These are phyloP conservation scores for Eulemur mongoz DNA, from an alignment of 2,797 vertebrate species.

Conservation along the genomic window DNA sequence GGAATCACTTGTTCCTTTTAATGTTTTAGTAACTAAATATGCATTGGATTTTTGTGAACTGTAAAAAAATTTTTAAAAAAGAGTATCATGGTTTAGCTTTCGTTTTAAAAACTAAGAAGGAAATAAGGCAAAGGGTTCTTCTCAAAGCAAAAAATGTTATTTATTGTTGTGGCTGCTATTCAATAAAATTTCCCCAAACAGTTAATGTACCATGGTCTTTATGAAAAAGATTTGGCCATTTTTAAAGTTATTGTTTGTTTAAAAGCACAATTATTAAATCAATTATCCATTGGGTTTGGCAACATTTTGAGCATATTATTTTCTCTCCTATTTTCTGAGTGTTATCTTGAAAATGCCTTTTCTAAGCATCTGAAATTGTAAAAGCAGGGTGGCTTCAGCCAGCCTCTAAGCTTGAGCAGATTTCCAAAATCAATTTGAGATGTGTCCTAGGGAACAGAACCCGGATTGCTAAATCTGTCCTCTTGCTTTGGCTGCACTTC, in stretches of 20 bases:
- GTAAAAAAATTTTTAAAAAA: not conserved
- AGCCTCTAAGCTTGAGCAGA: not conserved
- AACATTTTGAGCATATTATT: not conserved
- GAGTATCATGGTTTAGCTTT: not conserved
- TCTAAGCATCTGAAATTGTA: not conserved
- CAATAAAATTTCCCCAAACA: not conserved
- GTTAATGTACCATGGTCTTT: not conserved
- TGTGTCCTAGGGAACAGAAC: not conserved
- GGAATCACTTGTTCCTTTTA: not conserved
- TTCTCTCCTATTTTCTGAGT: not conserved
- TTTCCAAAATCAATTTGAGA: not conserved
- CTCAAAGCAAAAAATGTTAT: not conserved
- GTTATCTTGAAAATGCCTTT: conserved; percentile 34
- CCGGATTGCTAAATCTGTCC: not conserved
- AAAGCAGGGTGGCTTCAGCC: not conserved
- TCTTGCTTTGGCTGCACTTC: not conserved
- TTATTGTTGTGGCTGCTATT: not conserved
- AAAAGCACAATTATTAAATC: not conserved
- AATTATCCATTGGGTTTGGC: not conserved
- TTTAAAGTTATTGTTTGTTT: not conserved
- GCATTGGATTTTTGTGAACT: not conserved
- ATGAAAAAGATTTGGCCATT: not conserved
- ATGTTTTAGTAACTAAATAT: not conserved
- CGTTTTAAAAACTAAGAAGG: not conserved
- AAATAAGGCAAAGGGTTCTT: not conserved